phyloP scores from a whole-genome alignment of 2,888 invertebrate genomes.

The Hyles lineata region DNA sequence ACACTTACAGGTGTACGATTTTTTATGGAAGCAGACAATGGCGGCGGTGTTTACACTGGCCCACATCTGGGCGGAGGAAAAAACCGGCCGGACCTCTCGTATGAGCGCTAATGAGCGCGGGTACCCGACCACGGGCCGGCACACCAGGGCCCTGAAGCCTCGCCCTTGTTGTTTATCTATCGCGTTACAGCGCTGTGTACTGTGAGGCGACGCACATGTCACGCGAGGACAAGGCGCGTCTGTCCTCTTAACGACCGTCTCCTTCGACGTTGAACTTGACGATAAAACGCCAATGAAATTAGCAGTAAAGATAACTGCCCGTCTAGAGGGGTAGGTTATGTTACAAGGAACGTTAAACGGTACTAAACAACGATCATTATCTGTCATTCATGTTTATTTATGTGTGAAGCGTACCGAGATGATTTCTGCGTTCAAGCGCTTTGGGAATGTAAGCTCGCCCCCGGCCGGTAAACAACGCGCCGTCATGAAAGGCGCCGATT shows the following conservation, averaged over 20 bases:
- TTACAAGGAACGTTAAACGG: slow-evolving; percentile 40
- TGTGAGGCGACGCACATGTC: slow-evolving; percentile 71
- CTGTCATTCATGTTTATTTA: slow-evolving; percentile 31
- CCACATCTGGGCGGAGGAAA: slow-evolving; percentile 81
- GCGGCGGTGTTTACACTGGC: slow-evolving; percentile 73
- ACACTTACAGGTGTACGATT: slow-evolving; percentile 84
- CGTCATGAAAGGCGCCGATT: slow-evolving; percentile 25
- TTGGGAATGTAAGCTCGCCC: slow-evolving; percentile 27
- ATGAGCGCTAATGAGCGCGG: slow-evolving; percentile 76
- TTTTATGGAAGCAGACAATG: slow-evolving; percentile 76
- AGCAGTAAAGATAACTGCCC: slow-evolving; percentile 74
- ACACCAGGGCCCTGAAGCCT: slow-evolving; percentile 12
- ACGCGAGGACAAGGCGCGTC: slow-evolving; percentile 59
- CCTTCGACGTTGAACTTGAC: slow-evolving; percentile 80
- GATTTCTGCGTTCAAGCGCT: slow-evolving; percentile 10
- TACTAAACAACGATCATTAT: slow-evolving; percentile 41
- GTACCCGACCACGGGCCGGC: slow-evolving; percentile 34
- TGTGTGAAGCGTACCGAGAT: slow-evolving; percentile 20
- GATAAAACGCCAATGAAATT: slow-evolving; percentile 79
- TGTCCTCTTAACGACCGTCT: slow-evolving; percentile 67
- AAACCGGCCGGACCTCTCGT: slow-evolving; percentile 82
- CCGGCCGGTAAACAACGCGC: slow-evolving; percentile 4
- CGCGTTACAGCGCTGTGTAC: slow-evolving; percentile 45
- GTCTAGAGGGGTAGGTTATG: slow-evolving; percentile 65
- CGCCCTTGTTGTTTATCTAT: slow-evolving; percentile 69